phyloP scores from a whole-genome alignment of 2,888 invertebrate species.

The Odontothrips loti region DNA sequence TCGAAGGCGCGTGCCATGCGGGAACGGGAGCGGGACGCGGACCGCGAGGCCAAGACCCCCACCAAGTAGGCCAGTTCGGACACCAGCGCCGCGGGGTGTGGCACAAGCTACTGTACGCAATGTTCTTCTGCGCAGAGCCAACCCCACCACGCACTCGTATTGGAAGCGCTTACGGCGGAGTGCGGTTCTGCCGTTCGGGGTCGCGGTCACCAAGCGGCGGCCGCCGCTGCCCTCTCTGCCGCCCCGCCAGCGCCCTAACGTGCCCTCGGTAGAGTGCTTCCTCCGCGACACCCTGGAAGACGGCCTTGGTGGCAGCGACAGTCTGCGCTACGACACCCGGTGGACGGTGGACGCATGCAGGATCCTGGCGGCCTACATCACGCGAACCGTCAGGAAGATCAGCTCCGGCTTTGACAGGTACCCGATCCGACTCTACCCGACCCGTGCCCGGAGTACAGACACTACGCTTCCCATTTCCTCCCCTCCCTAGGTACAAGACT shows the following conservation, averaged over 20 bases:
- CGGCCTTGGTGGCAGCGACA: neutral
- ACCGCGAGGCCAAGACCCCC: neutral
- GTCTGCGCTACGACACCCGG: neutral
- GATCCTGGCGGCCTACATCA: neutral
- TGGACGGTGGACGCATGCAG: neutral
- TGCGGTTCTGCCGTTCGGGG: neutral
- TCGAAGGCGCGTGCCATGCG: neutral
- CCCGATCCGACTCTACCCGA: neutral
- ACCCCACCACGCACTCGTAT: neutral
- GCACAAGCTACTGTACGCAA: too few species aligned
- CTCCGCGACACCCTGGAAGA: neutral
- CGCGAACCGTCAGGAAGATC: neutral
- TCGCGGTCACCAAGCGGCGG: neutral
- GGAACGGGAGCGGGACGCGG: neutral
- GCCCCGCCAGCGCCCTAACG: neutral
- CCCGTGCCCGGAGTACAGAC: too few species aligned
- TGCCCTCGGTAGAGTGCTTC: neutral
- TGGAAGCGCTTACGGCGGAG: neutral
- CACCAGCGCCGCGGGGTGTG: too few species aligned
- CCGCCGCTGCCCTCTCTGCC: neutral
- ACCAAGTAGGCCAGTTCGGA: too few species aligned
- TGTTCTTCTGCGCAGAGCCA: neutral
- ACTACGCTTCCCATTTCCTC: neutral
- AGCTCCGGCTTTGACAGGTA: neutral
- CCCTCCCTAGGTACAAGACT: neutral